Conservation (phyloP, 2,113 vertebrate genomes). For the Mionectes macconnelli region DNA sequence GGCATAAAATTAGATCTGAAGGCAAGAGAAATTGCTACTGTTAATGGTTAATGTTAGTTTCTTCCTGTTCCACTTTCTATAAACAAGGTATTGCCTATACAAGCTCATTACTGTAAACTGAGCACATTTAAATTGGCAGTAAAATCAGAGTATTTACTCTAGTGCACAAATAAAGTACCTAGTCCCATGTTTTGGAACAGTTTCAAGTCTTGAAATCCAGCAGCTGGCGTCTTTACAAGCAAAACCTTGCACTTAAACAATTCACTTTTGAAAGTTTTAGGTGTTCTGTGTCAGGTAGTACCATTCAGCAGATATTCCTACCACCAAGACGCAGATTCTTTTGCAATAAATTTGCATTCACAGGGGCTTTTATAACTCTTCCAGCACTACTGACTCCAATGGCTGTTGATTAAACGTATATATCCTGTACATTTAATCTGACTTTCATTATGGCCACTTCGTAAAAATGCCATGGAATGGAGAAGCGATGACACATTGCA, state of each 20-base stretch:
- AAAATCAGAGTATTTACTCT: conserved; percentile 90
- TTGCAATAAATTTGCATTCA: conserved; percentile 81
- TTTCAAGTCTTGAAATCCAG: conserved; percentile 84
- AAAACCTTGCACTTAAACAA: conserved; percentile 82
- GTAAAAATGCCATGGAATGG: conserved; percentile 94
- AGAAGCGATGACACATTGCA: conserved; percentile 87
- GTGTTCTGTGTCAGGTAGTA: conserved; percentile 88
- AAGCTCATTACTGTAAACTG: conserved; percentile 91
- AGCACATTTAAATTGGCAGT: conserved; percentile 95
- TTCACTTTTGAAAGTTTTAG: conserved; percentile 78
- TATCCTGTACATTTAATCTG: conserved; percentile 90
- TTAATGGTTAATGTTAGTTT: conserved; percentile 80
- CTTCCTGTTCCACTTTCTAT: conserved; percentile 81
- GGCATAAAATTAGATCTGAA: conserved; percentile 47
- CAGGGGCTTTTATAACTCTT: conserved; percentile 74
- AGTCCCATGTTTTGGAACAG: conserved; percentile 80
- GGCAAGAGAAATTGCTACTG: conserved; percentile 77
- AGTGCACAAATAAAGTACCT: conserved; percentile 85
- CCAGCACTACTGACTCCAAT: conserved; percentile 70
- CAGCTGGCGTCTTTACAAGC: conserved; percentile 83
- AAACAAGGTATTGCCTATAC: conserved; percentile 83
- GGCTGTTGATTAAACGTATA: conserved; percentile 78
- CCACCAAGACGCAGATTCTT: conserved; percentile 72
- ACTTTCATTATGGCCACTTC: conserved; percentile 98
- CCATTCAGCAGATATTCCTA: conserved; percentile 79